These are phyloP conservation scores for Monomorium pharaonis DNA, from an alignment of 1,140 invertebrate genomes.

Conservation along the genomic window DNA sequence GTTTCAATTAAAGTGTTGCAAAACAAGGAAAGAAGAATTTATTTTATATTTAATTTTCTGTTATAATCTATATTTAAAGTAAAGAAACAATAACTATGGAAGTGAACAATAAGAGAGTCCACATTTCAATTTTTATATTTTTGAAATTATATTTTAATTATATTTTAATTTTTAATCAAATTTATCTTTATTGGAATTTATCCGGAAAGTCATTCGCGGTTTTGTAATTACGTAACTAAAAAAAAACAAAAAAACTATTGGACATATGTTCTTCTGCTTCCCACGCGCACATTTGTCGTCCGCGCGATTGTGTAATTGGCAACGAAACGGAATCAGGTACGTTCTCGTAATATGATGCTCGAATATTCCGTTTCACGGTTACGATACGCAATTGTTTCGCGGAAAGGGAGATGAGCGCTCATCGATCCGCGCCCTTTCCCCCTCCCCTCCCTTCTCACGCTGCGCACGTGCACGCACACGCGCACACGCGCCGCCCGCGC, in stretches of 20 bases:
- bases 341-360: constrained; percentile 2
- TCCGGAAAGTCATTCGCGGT: not conserved
- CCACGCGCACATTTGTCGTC: not conserved
- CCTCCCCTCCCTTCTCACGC: too few species aligned
- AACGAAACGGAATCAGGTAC: constrained; percentile 11
- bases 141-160: not conserved
- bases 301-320: constrained; percentile 9
- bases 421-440: constrained; percentile 16
- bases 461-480: constrained; percentile 57
- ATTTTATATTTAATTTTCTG: not conserved
- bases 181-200: constrained; percentile 4
- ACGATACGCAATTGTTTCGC: constrained; percentile 19
- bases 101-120: not conserved
- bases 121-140: not conserved
- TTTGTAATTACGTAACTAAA: not conserved
- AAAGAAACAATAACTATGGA: not conserved
- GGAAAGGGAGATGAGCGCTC: constrained; percentile 20
- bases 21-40: not conserved
- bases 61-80: not conserved
- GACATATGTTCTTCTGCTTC: not conserved
- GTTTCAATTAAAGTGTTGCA: not conserved
- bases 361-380: constrained; percentile 25
- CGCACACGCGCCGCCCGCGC: constrained; percentile 49
- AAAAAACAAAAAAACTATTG: not conserved
- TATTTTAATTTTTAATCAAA: not conserved